These are phyloP conservation scores for Ischnura elegans DNA, from an alignment of 2,888 invertebrate species.

Conservation along the genomic window DNA sequence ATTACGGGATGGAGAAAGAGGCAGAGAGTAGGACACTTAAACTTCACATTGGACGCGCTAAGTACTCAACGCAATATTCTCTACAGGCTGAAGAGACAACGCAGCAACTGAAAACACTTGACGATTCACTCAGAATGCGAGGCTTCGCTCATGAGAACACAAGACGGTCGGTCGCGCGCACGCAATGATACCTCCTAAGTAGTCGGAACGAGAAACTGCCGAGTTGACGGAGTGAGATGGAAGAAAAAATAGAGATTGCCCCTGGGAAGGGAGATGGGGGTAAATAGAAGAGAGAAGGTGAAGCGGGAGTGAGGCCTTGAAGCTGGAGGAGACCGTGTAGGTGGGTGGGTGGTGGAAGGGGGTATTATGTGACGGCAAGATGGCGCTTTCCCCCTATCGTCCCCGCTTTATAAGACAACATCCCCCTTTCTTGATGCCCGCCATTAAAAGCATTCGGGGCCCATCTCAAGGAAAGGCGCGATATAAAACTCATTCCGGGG, in stretches of 20 bases:
- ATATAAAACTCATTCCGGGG: constrained; percentile 33
- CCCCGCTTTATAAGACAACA: constrained; percentile 22
- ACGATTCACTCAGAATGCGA: background rate
- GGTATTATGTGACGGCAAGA: constrained; percentile 8
- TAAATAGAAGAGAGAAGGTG: background rate
- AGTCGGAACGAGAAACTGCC: no score
- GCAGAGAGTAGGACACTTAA: no score
- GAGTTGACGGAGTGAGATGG: background rate
- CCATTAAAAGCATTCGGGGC: constrained; percentile 29
- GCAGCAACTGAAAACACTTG: background rate
- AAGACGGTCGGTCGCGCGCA: no score
- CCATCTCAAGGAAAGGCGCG: constrained; percentile 22
- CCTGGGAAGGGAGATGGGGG: background rate
- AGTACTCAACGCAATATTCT: no score
- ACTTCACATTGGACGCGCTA: no score
- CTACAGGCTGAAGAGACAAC: background rate
- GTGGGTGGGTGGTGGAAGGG: background rate
- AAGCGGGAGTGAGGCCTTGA: background rate
- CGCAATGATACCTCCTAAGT: background rate
- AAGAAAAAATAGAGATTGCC: background rate
- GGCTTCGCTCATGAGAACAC: background rate
- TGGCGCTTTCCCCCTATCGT: constrained; percentile 8
- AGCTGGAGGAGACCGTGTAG: background rate
- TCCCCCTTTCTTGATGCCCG: background rate
- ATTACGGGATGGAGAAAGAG: no score